Percentiles rank a stretch among this genome's conserved stretches.
Evolutionary conservation across 2,113 vertebrate species (phyloP).

Genomic region (Synchiropus splendidus): DNA sequence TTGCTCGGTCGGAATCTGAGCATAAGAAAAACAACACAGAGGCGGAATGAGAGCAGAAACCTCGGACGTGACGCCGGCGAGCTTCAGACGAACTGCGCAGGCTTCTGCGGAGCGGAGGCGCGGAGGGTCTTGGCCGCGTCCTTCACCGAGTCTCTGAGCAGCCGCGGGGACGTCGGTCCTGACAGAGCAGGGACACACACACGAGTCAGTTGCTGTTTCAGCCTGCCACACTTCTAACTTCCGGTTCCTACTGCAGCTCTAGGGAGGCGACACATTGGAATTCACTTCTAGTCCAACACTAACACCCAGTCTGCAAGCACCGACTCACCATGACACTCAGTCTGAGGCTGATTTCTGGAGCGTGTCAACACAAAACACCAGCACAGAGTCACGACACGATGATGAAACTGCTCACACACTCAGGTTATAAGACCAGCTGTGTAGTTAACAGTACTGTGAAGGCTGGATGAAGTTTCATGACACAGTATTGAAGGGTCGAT

Average conservation of each 20-base stretch:
- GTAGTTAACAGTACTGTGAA: too few species aligned
- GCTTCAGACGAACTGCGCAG: slow-evolving; percentile 62
- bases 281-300: too few species aligned
- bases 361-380: slow-evolving; percentile 28
- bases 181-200: not conserved
- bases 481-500: too few species aligned
- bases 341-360: slow-evolving; percentile 53
- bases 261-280: too few species aligned
- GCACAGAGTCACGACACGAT: slow-evolving; percentile 38
- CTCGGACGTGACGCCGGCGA: not conserved
- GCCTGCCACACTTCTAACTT: too few species aligned
- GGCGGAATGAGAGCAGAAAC: too few species aligned
- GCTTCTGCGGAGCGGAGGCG: slow-evolving; percentile 47
- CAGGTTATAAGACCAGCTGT: too few species aligned
- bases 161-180: slow-evolving; percentile 58
- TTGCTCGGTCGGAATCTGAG: too few species aligned
- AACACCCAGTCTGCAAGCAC: too few species aligned
- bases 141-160: slow-evolving; percentile 53
- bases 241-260: too few species aligned
- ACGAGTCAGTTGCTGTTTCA: not conserved
- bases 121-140: slow-evolving; percentile 60
- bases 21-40: too few species aligned
- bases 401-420: slow-evolving; percentile 17
- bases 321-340: slow-evolving; percentile 54
- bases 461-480: too few species aligned